These are phyloP conservation scores for Notoglanidium macrostoma DNA, from an alignment of 2,797 vertebrate genomes.

Conservation along the genomic window DNA sequence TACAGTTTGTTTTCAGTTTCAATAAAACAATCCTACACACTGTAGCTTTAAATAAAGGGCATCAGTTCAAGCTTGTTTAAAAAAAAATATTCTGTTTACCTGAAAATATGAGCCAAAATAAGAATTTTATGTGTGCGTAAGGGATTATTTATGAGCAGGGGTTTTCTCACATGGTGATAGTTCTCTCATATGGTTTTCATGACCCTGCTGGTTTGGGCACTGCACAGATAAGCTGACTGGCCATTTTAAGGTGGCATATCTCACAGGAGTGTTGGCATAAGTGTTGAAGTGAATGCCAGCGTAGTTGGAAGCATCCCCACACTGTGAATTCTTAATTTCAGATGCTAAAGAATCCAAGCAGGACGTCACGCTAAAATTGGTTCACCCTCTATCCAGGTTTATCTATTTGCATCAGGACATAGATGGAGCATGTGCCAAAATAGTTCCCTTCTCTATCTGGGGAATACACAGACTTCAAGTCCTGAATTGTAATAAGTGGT, in stretches of 20 bases:
- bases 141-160: neutral
- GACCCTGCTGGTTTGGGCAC: constrained; percentile 28
- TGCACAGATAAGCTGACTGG: constrained; percentile 42
- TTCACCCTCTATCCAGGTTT: constrained; percentile 3
- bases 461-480: neutral
- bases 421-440: neutral
- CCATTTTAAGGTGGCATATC: constrained; percentile 54
- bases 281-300: constrained; percentile 36
- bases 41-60: neutral
- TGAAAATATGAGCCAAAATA: constrained; percentile 7
- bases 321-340: constrained; percentile 45
- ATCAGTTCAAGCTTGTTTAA: neutral
- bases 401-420: neutral
- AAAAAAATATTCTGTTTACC: neutral
- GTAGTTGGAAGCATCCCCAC: constrained; percentile 42
- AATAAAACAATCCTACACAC: neutral
- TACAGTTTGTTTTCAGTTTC: neutral
- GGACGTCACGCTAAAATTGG: constrained; percentile 27
- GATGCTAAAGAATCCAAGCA: constrained; percentile 38
- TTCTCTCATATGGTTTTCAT: constrained; percentile 30
- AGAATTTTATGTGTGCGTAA: neutral
- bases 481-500: neutral
- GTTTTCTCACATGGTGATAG: constrained; percentile 22
- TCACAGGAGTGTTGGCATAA: constrained; percentile 39
- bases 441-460: neutral